Evolutionary conservation across 2,888 invertebrate genomes (phyloP).

Genomic region (Lepas anatifera): DNA sequence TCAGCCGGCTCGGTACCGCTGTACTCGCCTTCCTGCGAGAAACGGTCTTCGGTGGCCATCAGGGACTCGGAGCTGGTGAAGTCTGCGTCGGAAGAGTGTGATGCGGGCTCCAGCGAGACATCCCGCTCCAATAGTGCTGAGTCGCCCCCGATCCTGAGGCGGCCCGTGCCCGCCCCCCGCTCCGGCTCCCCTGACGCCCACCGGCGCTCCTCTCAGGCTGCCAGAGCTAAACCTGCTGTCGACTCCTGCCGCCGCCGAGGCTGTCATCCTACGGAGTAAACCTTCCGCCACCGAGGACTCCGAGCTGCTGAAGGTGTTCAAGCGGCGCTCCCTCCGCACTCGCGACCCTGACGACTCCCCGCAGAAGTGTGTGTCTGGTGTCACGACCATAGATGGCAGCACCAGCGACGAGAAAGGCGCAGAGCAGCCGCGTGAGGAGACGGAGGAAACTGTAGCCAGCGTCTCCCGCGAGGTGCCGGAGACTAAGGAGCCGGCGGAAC

Average conservation of each 20-base stretch:
- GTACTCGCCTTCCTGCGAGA: constrained; percentile 17
- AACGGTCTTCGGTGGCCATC: constrained; percentile 50
- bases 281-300: constrained; percentile 44
- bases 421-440: not conserved
- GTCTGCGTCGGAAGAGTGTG: constrained; percentile 46
- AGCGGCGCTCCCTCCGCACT: constrained; percentile 56
- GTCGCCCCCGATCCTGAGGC: not conserved
- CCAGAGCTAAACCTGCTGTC: no score
- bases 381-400: not conserved
- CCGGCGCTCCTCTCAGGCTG: not conserved
- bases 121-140: not conserved
- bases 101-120: constrained; percentile 36
- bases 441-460: not conserved
- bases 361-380: not conserved
- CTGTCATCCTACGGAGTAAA: not conserved
- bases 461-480: not conserved
- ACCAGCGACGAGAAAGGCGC: not conserved
- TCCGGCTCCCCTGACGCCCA: not conserved
- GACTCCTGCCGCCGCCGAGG: not conserved
- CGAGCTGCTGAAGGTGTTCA: constrained; percentile 69
- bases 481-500: not conserved
- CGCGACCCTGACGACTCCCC: not conserved
- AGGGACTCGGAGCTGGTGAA: constrained; percentile 58
- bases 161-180: not conserved
- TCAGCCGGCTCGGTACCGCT: not conserved